phyloP scores from a whole-genome alignment of 92 coral and sea anemone genomes.

The Porites rus region DNA sequence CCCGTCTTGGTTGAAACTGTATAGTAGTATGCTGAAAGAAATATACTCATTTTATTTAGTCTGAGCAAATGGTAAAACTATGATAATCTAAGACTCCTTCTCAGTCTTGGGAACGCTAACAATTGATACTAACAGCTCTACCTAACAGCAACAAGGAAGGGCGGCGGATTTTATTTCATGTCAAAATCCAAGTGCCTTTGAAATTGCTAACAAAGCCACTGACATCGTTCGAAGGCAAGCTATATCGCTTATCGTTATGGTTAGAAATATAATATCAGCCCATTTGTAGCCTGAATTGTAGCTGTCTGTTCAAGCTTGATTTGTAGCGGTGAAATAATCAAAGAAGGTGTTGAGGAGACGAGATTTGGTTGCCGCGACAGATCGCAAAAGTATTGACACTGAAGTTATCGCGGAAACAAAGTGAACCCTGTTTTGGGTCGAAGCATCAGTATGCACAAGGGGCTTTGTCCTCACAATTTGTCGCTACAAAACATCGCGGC shows the following conservation, averaged over 20 bases:
- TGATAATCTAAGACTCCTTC: neutral
- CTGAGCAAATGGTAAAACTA: neutral
- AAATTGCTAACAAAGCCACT: neutral
- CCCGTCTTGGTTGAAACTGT: conserved; percentile 89
- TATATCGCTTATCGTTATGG: no score
- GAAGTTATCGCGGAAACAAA: no score
- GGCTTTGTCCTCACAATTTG: no score
- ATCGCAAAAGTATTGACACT: no score
- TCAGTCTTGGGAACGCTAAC: neutral
- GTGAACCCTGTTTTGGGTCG: no score
- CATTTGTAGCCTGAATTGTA: neutral
- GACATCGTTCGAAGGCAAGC: no score
- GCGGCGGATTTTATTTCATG: neutral
- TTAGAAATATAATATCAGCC: neutral
- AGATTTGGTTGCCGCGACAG: no score
- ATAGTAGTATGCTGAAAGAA: conserved; percentile 76
- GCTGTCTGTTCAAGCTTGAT: neutral
- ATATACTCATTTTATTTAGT: neutral
- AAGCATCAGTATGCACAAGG: no score
- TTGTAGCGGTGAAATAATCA: no score
- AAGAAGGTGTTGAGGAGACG: no score
- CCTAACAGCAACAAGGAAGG: neutral
- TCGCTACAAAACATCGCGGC: no score
- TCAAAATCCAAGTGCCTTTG: neutral
- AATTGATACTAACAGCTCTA: neutral